A percentile compares a stretch with the other conserved stretches of the same genome.
phyloP scores from a whole-genome alignment of 2,113 vertebrate species.

The Seriola rivoliana region DNA sequence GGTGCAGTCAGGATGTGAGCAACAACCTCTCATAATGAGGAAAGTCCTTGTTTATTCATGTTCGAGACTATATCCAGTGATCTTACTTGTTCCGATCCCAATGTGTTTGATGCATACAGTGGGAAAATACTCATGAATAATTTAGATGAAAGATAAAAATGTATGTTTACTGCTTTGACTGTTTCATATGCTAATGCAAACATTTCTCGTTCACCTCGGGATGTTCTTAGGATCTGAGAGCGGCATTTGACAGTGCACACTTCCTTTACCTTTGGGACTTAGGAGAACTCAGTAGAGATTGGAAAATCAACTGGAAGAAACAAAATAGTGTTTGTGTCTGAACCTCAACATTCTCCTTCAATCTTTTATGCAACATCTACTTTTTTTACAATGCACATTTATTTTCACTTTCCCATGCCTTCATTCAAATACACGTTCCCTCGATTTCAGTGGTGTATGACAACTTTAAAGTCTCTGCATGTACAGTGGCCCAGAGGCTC shows the following conservation, averaged over 20 bases:
- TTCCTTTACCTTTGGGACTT: constrained; percentile 61
- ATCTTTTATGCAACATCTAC: constrained; percentile 57
- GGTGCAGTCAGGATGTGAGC: constrained; percentile 20
- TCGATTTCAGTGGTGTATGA: constrained; percentile 29
- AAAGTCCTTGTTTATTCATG: constrained; percentile 60
- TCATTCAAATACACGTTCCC: constrained; percentile 30
- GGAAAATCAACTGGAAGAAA: constrained; percentile 54
- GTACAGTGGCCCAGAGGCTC: constrained; percentile 43
- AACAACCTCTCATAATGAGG: constrained; percentile 26
- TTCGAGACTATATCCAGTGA: constrained; percentile 53
- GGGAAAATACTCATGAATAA: constrained; percentile 74
- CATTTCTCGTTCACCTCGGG: constrained; percentile 66
- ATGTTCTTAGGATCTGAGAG: constrained; percentile 67
- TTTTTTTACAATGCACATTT: constrained; percentile 47
- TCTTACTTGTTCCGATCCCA: constrained; percentile 55
- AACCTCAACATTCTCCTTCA: constrained; percentile 40
- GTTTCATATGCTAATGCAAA: constrained; percentile 77
- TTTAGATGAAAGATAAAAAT: constrained; percentile 78
- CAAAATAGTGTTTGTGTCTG: constrained; percentile 44
- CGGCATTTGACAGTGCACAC: constrained; percentile 58
- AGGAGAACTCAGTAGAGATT: constrained; percentile 36
- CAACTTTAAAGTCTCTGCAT: constrained; percentile 59
- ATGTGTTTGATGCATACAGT: constrained; percentile 60
- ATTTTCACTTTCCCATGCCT: constrained; percentile 27
- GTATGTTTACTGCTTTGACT: constrained; percentile 68